Evolutionary conservation across 2,888 invertebrate species (phyloP), one percentile per base, ranked within the genome.

Genomic region (Monopis laevigella): DNA sequence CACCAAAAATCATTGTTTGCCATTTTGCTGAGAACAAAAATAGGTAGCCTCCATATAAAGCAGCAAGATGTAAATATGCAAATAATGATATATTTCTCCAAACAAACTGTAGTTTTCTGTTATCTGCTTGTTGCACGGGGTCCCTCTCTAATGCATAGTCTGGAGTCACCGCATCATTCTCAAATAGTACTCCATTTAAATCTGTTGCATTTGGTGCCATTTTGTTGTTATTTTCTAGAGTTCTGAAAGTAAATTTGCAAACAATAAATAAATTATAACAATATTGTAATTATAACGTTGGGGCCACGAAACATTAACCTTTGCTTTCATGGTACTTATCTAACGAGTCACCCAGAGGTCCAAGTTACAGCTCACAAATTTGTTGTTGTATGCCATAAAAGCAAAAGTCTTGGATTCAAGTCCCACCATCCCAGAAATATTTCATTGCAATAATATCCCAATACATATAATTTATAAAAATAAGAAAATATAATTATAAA

Each of bases 1-100:
- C 71, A 93, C 93, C 88, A 58, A 87, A 88, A 46, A 87, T 52
- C 42, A 85, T 71, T 7, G 93, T 93, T 49, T 75, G 72, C 71
- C 88, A 80, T 80, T 88, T 89, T 21, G 92, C 92, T 3, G 89
- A 88, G 40, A 89, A 86, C 19, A 92, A 65, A 59, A 86, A 80
- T 12, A 92, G 80, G 64, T 88, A 92, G 3, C 86, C 63, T 39
- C 93, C 93, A 58, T 91, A 92, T 1, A 92, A 41, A 1, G 91
- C 89, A 2, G 88, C 88, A 38, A 86, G 27, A 61, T 94, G 93
- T 45, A 94, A 83, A 58, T 88, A 89, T 6, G 80, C 72, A 58
- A 94, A 93, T 1, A 89, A 80, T n/a, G 88, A 66, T 38, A 94
- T 89, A 60, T 93, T 94, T 50, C 89, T 84, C 93, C 93, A 94